Percentiles rank a stretch among this genome's conserved stretches.
Conservation (phyloP, 30 jellyfish, hydroid and myxozoan genomes). For the Cassiopea xamachana region DNA sequence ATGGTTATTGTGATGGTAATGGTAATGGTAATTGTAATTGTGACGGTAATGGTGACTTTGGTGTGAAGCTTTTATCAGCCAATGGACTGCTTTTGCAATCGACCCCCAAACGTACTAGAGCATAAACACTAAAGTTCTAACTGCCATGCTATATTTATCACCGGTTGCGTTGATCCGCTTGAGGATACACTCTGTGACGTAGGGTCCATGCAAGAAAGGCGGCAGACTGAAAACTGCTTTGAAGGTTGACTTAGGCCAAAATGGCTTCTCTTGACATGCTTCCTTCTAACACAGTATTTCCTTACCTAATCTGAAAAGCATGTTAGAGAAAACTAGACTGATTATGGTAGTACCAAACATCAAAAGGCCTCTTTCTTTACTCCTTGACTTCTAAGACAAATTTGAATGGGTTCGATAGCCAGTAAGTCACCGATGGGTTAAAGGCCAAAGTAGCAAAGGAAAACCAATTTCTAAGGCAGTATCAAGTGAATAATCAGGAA, state of each 20-base stretch:
- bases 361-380: neutral
- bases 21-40: no score
- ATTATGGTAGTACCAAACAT: neutral
- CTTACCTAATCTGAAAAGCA: neutral
- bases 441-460: constrained; percentile 22
- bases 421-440: constrained; percentile 18
- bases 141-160: no score
- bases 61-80: no score
- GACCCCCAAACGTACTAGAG: no score
- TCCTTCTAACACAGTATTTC: neutral
- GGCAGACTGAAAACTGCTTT: neutral
- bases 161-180: no score
- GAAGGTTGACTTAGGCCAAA: neutral
- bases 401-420: neutral
- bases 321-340: neutral
- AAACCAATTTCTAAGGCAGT: constrained; percentile 1
- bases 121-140: no score
- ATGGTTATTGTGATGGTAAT: no score
- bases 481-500: constrained; percentile 1
- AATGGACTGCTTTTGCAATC: no score
- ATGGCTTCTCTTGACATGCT: neutral
- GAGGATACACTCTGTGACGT: no score
- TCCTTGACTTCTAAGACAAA: neutral
- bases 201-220: neutral
- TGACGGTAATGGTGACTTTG: no score